Evolutionary conservation across 2,888 invertebrate species (phyloP).

Genomic region (Xanthorhoe designata): DNA sequence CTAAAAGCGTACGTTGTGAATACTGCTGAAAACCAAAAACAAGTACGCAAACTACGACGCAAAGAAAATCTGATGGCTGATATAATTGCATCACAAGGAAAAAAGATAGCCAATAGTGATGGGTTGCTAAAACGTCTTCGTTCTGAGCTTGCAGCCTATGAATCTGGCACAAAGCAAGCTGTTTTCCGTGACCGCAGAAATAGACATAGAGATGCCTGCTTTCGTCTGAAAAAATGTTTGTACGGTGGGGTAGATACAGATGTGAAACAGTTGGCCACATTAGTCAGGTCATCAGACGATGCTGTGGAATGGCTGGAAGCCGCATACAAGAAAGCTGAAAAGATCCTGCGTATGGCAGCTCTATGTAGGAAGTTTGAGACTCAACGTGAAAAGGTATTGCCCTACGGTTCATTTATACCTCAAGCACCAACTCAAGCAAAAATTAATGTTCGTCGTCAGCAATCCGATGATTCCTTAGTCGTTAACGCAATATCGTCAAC

Average conservation of each 20-base stretch:
- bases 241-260: conserved; percentile 63
- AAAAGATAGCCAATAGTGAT: conserved; percentile 74
- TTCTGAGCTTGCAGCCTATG: conserved; percentile 71
- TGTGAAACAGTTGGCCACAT: conserved; percentile 56
- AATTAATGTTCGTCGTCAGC: conserved; percentile 53
- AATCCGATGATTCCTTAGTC: conserved; percentile 67
- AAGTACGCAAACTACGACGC: conserved; percentile 68
- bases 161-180: conserved; percentile 77
- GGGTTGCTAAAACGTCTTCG: conserved; percentile 67
- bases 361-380: conserved; percentile 86
- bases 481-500: conserved; percentile 65
- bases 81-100: conserved; percentile 75
- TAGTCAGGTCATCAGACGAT: conserved; percentile 72
- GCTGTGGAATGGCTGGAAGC: conserved; percentile 70
- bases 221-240: conserved; percentile 62
- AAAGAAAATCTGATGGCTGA: conserved; percentile 79
- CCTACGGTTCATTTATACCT: conserved; percentile 63
- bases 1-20: conserved; percentile 68
- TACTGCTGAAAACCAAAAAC: conserved; percentile 76
- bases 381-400: conserved; percentile 79
- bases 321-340: conserved; percentile 77
- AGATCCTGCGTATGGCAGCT: conserved; percentile 78
- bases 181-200: conserved; percentile 74
- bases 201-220: conserved; percentile 70
- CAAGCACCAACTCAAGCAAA: conserved; percentile 60